A percentile compares a stretch with the other conserved stretches of the same genome.
Conservation (phyloP, 2,797 vertebrate genomes). For the Pipistrellus pygmaeus region DNA sequence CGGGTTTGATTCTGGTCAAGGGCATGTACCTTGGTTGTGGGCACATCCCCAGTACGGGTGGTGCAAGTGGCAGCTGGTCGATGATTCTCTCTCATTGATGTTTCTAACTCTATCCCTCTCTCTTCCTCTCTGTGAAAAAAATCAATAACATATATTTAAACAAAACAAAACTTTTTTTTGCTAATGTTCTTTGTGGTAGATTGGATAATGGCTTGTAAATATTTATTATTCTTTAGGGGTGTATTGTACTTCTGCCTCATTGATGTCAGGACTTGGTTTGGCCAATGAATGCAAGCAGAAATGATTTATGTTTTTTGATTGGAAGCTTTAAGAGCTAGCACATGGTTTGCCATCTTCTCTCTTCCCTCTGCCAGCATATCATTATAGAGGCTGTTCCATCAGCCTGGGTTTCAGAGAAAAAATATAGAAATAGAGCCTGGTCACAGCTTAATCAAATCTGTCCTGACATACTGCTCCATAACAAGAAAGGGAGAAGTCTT, state of each 20-base stretch:
- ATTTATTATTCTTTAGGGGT: background rate
- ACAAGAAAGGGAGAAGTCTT: constrained; percentile 21
- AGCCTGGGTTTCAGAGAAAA: background rate
- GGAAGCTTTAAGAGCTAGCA: background rate
- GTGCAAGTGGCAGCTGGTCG: too few species aligned
- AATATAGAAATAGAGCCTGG: background rate
- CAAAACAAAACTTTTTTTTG: background rate
- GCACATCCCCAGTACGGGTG: too few species aligned
- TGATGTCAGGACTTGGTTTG: background rate
- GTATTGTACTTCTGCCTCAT: background rate
- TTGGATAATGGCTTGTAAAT: constrained; percentile 16
- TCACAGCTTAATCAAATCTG: background rate
- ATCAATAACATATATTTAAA: too few species aligned
- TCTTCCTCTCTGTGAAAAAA: too few species aligned
- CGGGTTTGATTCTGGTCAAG: too few species aligned
- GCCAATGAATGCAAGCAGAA: background rate
- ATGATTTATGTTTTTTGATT: background rate
- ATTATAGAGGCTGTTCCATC: background rate
- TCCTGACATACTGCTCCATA: background rate
- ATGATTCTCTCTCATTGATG: too few species aligned
- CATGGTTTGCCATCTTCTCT: background rate
- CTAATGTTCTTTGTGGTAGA: background rate
- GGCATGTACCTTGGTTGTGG: too few species aligned
- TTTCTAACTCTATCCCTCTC: too few species aligned
- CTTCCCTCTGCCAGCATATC: background rate